Percentiles rank a stretch among this genome's conserved stretches.
phyloP scores from a whole-genome alignment of 2,888 invertebrate species.

The Erynnis tages region DNA sequence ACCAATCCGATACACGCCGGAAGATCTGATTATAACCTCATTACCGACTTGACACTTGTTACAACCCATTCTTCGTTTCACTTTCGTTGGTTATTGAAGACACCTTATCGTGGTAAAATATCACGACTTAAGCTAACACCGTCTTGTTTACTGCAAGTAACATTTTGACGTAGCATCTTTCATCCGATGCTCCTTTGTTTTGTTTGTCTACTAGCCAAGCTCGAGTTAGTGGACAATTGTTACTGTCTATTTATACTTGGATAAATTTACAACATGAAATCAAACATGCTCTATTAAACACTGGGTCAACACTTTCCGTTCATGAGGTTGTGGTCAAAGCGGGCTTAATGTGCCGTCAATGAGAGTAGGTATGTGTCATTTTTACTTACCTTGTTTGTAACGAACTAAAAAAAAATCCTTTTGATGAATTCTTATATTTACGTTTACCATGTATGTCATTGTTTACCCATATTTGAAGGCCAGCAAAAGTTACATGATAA shows the following conservation, averaged over 20 bases:
- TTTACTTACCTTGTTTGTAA: too few relatives aligned
- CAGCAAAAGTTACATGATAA: neutral
- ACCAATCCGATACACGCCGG: conserved; percentile 50
- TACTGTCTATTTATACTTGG: too few relatives aligned
- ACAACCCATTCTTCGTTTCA: conserved; percentile 51
- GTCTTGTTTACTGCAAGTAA: neutral
- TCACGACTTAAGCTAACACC: conserved; percentile 4
- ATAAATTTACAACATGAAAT: too few relatives aligned
- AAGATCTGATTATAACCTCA: conserved; percentile 67
- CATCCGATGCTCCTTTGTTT: neutral
- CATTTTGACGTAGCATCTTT: neutral
- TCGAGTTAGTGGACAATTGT: too few relatives aligned
- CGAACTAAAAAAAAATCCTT: too few relatives aligned
- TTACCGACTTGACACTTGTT: conserved; percentile 50
- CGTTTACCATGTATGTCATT: too few relatives aligned
- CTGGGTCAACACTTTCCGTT: neutral
- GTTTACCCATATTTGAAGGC: too few relatives aligned
- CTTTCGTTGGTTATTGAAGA: conserved; percentile 39
- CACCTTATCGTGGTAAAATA: conserved; percentile 18
- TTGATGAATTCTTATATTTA: too few relatives aligned
- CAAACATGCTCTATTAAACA: neutral
- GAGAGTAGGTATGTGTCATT: too few relatives aligned
- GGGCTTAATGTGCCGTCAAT: too few relatives aligned
- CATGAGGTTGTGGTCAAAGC: neutral
- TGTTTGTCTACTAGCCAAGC: too few relatives aligned